These are phyloP conservation scores for Agelaius phoeniceus DNA, from an alignment of 2,113 vertebrate species.

Conservation along the genomic window DNA sequence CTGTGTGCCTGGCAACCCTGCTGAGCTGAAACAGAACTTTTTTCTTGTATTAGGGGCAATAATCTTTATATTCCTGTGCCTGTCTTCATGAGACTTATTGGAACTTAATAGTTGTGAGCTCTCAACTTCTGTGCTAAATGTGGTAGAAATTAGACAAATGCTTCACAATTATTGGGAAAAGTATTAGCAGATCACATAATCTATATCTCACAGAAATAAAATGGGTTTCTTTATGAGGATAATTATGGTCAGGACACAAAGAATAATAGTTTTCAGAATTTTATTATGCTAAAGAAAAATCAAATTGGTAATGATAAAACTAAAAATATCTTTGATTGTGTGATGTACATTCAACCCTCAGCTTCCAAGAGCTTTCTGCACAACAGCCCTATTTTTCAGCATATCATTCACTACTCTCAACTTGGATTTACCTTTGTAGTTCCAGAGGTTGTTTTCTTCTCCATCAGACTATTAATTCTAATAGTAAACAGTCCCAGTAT, in stretches of 20 bases:
- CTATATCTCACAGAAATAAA: not conserved
- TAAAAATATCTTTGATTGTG: not conserved
- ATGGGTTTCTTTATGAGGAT: not conserved
- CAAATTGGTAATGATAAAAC: not conserved
- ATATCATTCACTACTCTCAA: not conserved
- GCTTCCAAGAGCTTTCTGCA: not conserved
- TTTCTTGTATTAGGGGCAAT: not conserved
- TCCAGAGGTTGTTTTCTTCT: not conserved
- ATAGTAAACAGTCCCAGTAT: not conserved
- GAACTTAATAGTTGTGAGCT: not conserved
- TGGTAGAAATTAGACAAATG: not conserved
- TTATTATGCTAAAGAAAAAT: not conserved
- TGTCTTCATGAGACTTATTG: not conserved
- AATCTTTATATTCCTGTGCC: not conserved
- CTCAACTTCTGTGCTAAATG: not conserved
- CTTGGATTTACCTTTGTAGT: not conserved
- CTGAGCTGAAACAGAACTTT: not conserved
- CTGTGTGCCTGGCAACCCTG: not conserved
- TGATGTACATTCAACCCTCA: not conserved
- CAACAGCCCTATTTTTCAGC: not conserved
- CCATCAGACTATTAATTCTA: not conserved
- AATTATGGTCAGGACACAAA: not conserved
- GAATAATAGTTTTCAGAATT: not conserved
- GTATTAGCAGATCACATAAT: not conserved
- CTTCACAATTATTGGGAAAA: not conserved